These are phyloP conservation scores for Diplazon laetatorius DNA, from an alignment of 2,888 invertebrate species.

Conservation along the genomic window DNA sequence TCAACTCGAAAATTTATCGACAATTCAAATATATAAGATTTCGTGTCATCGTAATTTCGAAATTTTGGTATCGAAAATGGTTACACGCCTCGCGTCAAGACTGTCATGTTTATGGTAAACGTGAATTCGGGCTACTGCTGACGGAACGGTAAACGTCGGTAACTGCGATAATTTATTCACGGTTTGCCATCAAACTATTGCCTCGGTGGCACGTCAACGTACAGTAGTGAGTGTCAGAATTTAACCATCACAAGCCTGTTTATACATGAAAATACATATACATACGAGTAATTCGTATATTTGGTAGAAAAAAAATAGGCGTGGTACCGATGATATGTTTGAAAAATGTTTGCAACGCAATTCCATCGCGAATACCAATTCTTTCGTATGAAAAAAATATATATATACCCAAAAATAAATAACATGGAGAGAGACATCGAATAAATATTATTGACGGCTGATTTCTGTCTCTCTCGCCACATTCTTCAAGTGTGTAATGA, in stretches of 20 bases:
- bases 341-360: background rate
- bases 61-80: background rate
- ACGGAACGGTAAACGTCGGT: background rate
- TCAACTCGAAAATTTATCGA: background rate
- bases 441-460: conserved; percentile 40
- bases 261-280: no score
- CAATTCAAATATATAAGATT: background rate
- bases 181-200: background rate
- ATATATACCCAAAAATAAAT: background rate
- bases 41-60: background rate
- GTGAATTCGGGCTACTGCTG: background rate
- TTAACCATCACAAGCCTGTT: background rate
- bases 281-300: conserved; percentile 2
- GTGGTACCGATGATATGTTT: background rate
- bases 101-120: conserved; percentile 13
- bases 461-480: conserved; percentile 23
- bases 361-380: background rate
- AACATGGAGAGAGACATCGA: background rate
- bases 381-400: background rate
- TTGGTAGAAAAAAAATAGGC: background rate
- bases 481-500: conserved; percentile 22
- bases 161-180: conserved; percentile 15
- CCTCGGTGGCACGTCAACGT: conserved; percentile 10
- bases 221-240: conserved; percentile 23
- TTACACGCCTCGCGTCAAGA: conserved; percentile 9